These are phyloP conservation scores for Lethenteron camtschaticum DNA, from an alignment of 2,113 vertebrate genomes.

Conservation along the genomic window DNA sequence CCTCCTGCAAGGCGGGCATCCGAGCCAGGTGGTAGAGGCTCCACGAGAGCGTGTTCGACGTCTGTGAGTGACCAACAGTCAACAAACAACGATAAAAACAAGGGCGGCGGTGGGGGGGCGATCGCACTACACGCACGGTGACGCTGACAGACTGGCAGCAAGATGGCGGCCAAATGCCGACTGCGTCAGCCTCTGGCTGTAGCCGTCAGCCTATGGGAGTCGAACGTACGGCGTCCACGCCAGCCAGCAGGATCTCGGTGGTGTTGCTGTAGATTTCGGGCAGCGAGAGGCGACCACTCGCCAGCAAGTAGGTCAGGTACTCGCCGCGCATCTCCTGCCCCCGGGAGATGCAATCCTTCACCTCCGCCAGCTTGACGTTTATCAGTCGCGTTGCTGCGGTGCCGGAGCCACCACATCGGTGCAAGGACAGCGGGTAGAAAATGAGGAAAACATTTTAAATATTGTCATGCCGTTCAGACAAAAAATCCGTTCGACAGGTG, in stretches of 20 bases:
- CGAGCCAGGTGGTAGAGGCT: conserved; percentile 46
- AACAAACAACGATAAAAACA: no score
- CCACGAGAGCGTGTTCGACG: conserved; percentile 67
- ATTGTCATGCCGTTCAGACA: no score
- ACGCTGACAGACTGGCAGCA: no score
- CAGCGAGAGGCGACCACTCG: conserved; percentile 26
- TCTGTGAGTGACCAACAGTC: conserved; percentile 23
- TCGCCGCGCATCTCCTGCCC: conserved; percentile 23
- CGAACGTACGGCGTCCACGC: conserved; percentile 34
- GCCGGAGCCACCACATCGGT: no score
- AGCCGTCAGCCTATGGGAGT: no score
- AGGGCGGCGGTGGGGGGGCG: no score
- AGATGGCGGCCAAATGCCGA: no score
- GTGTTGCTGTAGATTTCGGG: conserved; percentile 34
- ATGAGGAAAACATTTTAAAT: no score
- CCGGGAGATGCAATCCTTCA: conserved; percentile 18
- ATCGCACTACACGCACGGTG: no score
- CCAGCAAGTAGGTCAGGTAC: conserved; percentile 39
- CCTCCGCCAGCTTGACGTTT: conserved; percentile 25
- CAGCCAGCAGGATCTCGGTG: conserved; percentile 35
- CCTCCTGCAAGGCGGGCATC: conserved; percentile 28
- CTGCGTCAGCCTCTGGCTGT: no score
- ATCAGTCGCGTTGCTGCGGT: conserved; percentile 26
- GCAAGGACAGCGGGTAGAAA: no score
- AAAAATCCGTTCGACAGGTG: no score